Percentiles rank a stretch among this genome's conserved stretches.
These are phyloP conservation scores for Ectemnius lituratus DNA, from an alignment of 2,888 invertebrate species.

Conservation along the genomic window DNA sequence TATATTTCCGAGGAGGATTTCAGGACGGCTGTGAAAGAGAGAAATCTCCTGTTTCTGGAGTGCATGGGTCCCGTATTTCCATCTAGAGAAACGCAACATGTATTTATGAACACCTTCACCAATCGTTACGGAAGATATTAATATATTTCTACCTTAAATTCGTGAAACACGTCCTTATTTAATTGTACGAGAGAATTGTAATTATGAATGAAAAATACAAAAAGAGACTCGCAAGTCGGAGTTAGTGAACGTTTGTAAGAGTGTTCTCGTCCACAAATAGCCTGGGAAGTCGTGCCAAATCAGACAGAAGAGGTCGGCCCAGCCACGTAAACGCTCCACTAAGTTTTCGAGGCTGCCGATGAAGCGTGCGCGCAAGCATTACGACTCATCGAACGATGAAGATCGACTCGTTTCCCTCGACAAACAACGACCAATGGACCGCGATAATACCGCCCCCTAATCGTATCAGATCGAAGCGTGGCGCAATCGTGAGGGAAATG, in stretches of 20 bases:
- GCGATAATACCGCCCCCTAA: constrained; percentile 64
- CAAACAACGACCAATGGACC: constrained; percentile 72
- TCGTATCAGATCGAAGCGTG: constrained; percentile 50
- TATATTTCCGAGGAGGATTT: constrained; percentile 79
- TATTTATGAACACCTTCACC: constrained; percentile 71
- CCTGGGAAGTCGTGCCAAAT: constrained; percentile 64
- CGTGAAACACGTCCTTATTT: not conserved
- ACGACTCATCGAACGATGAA: constrained; percentile 63
- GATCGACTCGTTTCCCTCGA: constrained; percentile 62
- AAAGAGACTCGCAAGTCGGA: not conserved
- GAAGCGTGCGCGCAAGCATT: constrained; percentile 42
- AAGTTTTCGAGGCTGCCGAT: constrained; percentile 60
- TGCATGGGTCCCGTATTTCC: constrained; percentile 75
- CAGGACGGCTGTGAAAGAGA: constrained; percentile 77
- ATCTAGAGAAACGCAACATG: constrained; percentile 64
- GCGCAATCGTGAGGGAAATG: constrained; percentile 40
- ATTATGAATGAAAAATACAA: not conserved
- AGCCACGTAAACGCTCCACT: constrained; percentile 61
- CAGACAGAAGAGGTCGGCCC: constrained; percentile 69
- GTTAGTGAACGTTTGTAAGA: constrained; percentile 2
- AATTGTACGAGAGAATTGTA: not conserved
- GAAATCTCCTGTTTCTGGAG: constrained; percentile 66
- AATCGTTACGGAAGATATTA: constrained; percentile 46
- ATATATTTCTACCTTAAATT: not conserved
- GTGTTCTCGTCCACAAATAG: constrained; percentile 50